These are phyloP conservation scores for Drosophila percnosoma DNA, from an alignment of 2,888 invertebrate species.

Conservation along the genomic window DNA sequence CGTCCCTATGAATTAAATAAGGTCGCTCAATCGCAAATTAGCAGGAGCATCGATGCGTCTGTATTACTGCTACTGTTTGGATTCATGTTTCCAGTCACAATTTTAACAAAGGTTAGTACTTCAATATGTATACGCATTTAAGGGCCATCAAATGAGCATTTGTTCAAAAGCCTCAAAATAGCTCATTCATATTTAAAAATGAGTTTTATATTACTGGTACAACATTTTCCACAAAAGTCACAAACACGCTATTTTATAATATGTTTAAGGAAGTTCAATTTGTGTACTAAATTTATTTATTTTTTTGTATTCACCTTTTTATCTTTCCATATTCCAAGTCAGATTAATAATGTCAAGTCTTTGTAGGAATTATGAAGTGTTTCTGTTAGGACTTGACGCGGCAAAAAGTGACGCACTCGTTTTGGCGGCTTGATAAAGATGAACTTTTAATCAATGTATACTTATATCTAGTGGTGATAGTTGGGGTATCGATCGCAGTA, in stretches of 20 bases:
- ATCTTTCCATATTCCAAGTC: neutral
- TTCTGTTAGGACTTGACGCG: neutral
- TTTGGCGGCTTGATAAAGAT: too few relatives aligned
- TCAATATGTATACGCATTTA: neutral
- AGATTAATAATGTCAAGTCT: neutral
- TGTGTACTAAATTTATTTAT: neutral
- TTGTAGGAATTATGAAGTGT: neutral
- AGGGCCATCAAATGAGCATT: neutral
- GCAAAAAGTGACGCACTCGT: too few relatives aligned
- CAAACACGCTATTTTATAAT: neutral
- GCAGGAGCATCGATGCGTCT: slow-evolving; percentile 88
- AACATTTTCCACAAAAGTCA: neutral
- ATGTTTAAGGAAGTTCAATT: neutral
- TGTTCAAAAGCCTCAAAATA: neutral
- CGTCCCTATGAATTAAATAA: slow-evolving; percentile 89
- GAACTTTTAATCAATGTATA: too few relatives aligned
- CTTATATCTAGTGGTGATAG: too few relatives aligned
- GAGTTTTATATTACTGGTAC: neutral
- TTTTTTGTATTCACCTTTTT: neutral
- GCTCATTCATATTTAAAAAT: neutral
- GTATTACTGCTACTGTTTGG: slow-evolving; percentile 91
- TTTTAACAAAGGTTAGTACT: slow-evolving; percentile 87
- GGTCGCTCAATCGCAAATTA: slow-evolving; percentile 88
- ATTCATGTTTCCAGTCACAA: slow-evolving; percentile 91
- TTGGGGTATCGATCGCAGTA: too few relatives aligned